Conservation (phyloP, 2,888 invertebrate species). For the Mesorhabditis spiculigera region DNA sequence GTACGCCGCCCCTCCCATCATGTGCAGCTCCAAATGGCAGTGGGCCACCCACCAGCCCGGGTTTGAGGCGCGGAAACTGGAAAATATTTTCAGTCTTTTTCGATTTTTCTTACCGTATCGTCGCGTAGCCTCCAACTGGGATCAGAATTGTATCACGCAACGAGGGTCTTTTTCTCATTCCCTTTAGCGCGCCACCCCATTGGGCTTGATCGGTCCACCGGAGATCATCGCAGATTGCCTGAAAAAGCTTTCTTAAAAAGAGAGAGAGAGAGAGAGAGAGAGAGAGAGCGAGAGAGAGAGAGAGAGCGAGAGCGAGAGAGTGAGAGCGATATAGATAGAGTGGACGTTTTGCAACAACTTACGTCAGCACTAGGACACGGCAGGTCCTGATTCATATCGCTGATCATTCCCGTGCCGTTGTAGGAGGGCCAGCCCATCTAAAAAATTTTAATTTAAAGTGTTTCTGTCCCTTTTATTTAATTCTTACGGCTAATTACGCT, state of each 20-base stretch:
- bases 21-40: conserved; percentile 53
- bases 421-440: conserved; percentile 46
- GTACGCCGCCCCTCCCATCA: conserved; percentile 57
- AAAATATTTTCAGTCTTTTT: conserved; percentile 6
- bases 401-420: conserved; percentile 33
- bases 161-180: background rate
- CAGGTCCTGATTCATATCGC: conserved; percentile 41
- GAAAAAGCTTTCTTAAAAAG: background rate
- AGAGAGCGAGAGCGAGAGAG: too few relatives aligned
- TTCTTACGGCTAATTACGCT: too few relatives aligned
- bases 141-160: conserved; percentile 51
- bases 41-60: conserved; percentile 58
- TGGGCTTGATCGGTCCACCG: background rate
- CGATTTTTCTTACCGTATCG: conserved; percentile 35
- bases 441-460: background rate
- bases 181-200: background rate
- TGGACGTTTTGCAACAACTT: background rate
- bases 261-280: background rate
- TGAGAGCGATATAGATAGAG: background rate
- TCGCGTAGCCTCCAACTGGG: conserved; percentile 58
- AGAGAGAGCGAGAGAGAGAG: too few relatives aligned
- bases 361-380: conserved; percentile 27
- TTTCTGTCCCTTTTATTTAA: too few relatives aligned
- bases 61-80: conserved; percentile 56
- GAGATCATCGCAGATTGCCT: conserved; percentile 17